Evolutionary conservation across 1,140 invertebrate species (phyloP), one percentile per base, ranked within the genome.

Genomic region (Caligus rogercresseyi): DNA sequence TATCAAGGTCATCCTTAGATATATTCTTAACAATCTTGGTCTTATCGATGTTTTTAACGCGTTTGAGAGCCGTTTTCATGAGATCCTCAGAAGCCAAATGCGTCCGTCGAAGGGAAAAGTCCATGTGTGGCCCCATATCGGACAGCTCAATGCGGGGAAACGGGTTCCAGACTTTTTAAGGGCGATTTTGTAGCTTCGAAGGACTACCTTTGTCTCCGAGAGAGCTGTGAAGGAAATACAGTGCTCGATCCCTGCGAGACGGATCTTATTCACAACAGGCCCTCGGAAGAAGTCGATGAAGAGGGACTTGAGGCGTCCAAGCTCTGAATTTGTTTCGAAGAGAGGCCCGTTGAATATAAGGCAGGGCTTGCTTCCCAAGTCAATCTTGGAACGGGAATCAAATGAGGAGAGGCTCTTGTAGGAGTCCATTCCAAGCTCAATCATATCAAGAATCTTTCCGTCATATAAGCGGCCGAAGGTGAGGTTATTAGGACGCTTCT

Each of bases 401-500:
- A 93, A 91, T 31, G 87, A 83, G 52, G 79, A 73, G 69, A 95
- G 76, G 15, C 81, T 75, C 74, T 82, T 82, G 70, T 82, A 95
- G 52, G 85, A 81, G 65, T 88, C 84, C 16, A 97, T 79, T 19
- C 89, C 88, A 65, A 98, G 79, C 77, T 98, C 95, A 68, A 92
- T 80, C 90, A 98, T 96, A 71, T 98, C 95, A 43, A 98, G 74
- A 25, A 98, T 72, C 53, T 85, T 83, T 69, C 85, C 79, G 74
- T 98, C 87, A 75, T 84, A 97, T 67, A 86, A 83, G 67, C 94
- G 78, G 77, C 88, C 91, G 64, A 97, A 74, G 25, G 94, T 75
- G 52, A 98, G 72, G 76, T 95, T 96, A 70, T 97, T 81, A 1
- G 94, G 93, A 18, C 91, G 76, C 72, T 98, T 98, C 74, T 98